Conservation (phyloP, 1,140 invertebrate species). For the Drosophila quadrilineata region DNA sequence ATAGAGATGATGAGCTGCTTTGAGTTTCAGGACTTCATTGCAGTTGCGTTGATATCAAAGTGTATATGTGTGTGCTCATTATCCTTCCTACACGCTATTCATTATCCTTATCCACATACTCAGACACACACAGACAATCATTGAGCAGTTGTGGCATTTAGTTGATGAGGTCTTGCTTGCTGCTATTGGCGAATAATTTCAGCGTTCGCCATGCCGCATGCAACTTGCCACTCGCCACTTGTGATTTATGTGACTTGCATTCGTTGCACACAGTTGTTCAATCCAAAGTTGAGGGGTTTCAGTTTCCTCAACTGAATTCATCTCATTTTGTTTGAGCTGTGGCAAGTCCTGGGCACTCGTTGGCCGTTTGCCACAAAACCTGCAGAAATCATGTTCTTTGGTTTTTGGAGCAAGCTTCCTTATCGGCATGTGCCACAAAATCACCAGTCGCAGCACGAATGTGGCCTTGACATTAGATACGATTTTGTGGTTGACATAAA, state of each 20-base stretch:
- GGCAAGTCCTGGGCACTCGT: no score
- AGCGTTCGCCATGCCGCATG: not conserved
- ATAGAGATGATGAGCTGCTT: not conserved
- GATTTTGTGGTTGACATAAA: no score
- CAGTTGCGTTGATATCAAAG: slow-evolving; percentile 22
- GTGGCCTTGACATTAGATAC: no score
- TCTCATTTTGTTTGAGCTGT: slow-evolving; percentile 54
- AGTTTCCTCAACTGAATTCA: no score
- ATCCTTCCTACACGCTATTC: slow-evolving; percentile 70
- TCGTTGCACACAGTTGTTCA: no score
- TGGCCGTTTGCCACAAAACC: no score
- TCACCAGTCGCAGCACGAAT: no score
- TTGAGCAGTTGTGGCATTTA: slow-evolving; percentile 61
- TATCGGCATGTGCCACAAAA: no score
- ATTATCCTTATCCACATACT: slow-evolving; percentile 74
- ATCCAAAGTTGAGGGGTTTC: no score
- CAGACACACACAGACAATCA: slow-evolving; percentile 46
- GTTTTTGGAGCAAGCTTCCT: no score
- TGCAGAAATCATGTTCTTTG: no score
- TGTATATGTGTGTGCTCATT: slow-evolving; percentile 53
- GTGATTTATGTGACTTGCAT: slow-evolving; percentile 45
- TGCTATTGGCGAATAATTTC: slow-evolving; percentile 12
- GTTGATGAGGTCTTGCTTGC: slow-evolving; percentile 57
- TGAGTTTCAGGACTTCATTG: slow-evolving; percentile 31
- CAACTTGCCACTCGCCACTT: slow-evolving; percentile 1